Base-by-base conservation (phyloP, 2,888 invertebrate genomes). In the Euzophera pinguis region DNA sequence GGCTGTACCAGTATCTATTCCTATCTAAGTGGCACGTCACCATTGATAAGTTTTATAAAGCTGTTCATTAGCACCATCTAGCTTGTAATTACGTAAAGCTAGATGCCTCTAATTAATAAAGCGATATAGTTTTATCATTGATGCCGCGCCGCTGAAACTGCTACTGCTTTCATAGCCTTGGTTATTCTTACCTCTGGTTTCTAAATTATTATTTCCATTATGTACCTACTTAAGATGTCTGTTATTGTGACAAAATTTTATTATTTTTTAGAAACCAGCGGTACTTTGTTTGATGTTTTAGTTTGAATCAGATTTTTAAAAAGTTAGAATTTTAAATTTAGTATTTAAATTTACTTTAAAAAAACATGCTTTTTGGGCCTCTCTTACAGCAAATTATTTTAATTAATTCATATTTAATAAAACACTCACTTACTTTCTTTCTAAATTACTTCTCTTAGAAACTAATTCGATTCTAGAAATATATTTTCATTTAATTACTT, bases 1-100 rank as follows among this genome's bases (percentile, higher is more conserved):
- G 64, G 60, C 65, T 62, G 51, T 63, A 63, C 61, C 56, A 57
- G 47, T 61, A 50, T 63, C 61, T 63, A 57, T 59, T 42, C 9
- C 50, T 37, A 14, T 13, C 29, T 16, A 8, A 32, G 32, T 10
- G 32, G 7, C 32, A 32, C 32, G 32, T 4, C 32, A 32, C 32
- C 32, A 8, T 32, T 10, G 32, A 32, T 32, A 32, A 9, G 3
- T 32, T 32, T 32, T 22, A 22, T 22, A 22, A 7, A 32, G 32
- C 32, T 7, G 7, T 32, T 32, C 32, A 32, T 7, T 32, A 32
- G 32, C 8, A 8, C 7, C 7, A 32, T 9, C 32, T 32, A 9
- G 32, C 32, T 2, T 4, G 3, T 32, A 6, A 9, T 32, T 32
- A 22, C 22, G 22, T 22, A 22, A 22, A 22, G 22, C 5, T 22